A percentile compares a stretch with the other conserved stretches of the same genome.
These are phyloP conservation scores for Zaprionus ghesquierei DNA, from an alignment of 1,140 invertebrate genomes.

Conservation along the genomic window DNA sequence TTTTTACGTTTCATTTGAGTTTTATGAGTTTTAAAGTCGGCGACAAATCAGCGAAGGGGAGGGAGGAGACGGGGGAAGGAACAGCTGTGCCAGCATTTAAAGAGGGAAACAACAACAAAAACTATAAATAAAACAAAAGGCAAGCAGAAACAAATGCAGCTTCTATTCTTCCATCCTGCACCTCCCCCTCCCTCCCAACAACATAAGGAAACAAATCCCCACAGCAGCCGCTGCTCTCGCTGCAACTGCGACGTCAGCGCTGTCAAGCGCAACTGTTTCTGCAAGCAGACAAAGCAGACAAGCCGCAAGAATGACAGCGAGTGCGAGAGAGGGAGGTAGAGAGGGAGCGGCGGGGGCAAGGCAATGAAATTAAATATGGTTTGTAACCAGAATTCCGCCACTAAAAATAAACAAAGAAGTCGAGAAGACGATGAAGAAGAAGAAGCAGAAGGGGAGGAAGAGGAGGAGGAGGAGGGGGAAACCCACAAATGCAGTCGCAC, in stretches of 20 bases:
- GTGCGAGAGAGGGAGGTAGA: neutral
- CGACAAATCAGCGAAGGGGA: constrained; percentile 37
- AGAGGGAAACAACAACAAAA: constrained; percentile 11
- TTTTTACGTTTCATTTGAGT: constrained; percentile 29
- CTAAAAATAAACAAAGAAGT: constrained; percentile 74
- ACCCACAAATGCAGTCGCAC: neutral
- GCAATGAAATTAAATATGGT: constrained; percentile 67
- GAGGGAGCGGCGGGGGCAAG: constrained; percentile 8
- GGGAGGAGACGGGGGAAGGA: neutral
- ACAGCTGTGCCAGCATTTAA: constrained; percentile 23
- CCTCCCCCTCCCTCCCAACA: neutral
- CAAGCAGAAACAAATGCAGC: neutral
- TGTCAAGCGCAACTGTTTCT: constrained; percentile 61
- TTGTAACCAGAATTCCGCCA: constrained; percentile 71
- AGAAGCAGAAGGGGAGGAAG: neutral
- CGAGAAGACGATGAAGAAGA: constrained; percentile 12
- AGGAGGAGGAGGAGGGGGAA: neutral
- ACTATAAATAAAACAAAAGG: constrained; percentile 52
- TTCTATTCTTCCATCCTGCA: neutral
- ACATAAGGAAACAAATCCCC: constrained; percentile 8
- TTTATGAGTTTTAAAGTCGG: constrained; percentile 49
- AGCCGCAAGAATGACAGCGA: constrained; percentile 1
- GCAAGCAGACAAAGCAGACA: constrained; percentile 49
- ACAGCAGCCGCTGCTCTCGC: neutral
- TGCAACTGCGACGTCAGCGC: neutral